Conservation (phyloP, 2,888 invertebrate genomes). For the Thyatira batis region DNA sequence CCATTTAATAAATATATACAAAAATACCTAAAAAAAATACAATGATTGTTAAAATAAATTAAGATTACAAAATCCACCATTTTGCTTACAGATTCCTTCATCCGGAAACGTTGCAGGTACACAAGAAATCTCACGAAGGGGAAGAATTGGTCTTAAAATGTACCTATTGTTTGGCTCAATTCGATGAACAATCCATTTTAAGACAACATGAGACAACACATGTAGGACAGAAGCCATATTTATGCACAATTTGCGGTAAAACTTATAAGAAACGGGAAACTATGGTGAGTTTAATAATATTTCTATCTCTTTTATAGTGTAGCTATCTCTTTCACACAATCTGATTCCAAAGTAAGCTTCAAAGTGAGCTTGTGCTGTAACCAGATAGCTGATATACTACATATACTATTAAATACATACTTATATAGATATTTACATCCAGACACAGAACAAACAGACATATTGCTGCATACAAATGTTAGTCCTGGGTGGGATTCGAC, state of each 20-base stretch:
- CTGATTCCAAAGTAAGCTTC: too few species aligned
- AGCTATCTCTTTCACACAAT: too few species aligned
- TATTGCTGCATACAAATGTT: too few species aligned
- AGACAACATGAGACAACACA: conserved; percentile 54
- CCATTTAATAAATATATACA: background rate
- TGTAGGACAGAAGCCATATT: conserved; percentile 56
- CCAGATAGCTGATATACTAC: too few species aligned
- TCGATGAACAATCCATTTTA: conserved; percentile 31
- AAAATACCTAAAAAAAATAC: background rate
- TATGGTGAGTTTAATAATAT: conserved; percentile 48
- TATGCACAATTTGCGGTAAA: conserved; percentile 64
- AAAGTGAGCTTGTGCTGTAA: too few species aligned
- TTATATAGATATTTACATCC: too few species aligned
- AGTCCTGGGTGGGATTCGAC: too few species aligned
- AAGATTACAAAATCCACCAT: background rate
- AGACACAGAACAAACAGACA: too few species aligned
- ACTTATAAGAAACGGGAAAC: conserved; percentile 61
- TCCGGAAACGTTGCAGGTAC: conserved; percentile 61
- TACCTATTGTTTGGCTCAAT: conserved; percentile 54
- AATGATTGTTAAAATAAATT: background rate
- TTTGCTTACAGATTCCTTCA: conserved; percentile 54
- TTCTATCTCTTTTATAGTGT: background rate
- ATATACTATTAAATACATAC: too few species aligned
- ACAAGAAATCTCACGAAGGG: conserved; percentile 60
- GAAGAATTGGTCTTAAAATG: conserved; percentile 50